Percentiles rank a stretch among this genome's conserved stretches.
phyloP scores from a whole-genome alignment of 2,113 vertebrate species.

The Pitta sordida region DNA sequence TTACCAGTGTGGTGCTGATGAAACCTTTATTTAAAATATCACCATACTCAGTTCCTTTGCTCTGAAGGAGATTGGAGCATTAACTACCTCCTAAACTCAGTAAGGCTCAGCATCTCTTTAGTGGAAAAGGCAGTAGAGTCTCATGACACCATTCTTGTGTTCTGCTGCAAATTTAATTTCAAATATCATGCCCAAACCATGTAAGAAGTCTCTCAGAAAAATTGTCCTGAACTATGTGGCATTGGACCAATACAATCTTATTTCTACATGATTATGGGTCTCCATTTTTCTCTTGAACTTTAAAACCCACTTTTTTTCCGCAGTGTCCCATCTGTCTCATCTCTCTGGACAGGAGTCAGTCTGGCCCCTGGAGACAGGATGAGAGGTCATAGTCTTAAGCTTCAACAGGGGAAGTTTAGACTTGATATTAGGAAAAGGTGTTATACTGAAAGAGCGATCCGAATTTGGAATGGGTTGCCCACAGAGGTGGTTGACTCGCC shows the following conservation, averaged over 20 bases:
- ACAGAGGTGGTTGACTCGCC: too few species aligned
- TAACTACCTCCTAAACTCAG: background rate
- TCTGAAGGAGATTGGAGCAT: background rate
- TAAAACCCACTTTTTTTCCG: background rate
- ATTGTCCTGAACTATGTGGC: background rate
- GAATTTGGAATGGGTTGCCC: too few species aligned
- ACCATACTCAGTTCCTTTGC: background rate
- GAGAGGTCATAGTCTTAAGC: too few species aligned
- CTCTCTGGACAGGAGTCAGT: background rate
- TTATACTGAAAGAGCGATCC: too few species aligned
- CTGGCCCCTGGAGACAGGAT: too few species aligned
- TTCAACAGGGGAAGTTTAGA: too few species aligned
- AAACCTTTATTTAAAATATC: background rate
- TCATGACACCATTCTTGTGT: fast-evolving
- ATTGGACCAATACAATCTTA: background rate
- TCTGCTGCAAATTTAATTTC: background rate
- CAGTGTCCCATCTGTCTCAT: background rate
- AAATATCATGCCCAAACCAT: background rate
- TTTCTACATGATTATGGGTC: background rate
- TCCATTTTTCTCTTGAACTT: background rate
- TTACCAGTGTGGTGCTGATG: background rate
- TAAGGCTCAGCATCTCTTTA: background rate
- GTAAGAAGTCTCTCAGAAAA: background rate
- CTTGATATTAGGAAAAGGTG: too few species aligned
- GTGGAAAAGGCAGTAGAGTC: background rate